Base-by-base conservation (phyloP, 2,888 invertebrate species). In the Ophion costatus region DNA sequence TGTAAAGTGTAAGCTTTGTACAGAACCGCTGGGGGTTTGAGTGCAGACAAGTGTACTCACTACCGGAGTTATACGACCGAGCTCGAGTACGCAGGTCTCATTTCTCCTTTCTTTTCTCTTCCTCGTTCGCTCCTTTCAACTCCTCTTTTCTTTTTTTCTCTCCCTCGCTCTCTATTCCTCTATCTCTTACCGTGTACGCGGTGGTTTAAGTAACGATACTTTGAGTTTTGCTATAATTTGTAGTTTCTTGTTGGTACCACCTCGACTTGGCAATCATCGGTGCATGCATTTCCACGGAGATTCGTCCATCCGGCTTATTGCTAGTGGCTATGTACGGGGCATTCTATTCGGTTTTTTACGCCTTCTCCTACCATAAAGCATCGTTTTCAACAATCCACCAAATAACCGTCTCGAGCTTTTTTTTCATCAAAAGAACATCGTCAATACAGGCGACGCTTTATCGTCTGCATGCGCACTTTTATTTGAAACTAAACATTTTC, bases 151-250 rank as follows among this genome's bases (percentile, higher is more conserved):
- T 38, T 4, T 66, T 63, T 20, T 29, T 75, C 11, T 29, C 14
- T 63, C 9, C 24, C 24, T 64, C 22, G 24, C 29, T 63, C 51
- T 63, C 51, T 51, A 6, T 66, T 20, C 38, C 38, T 38, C 38
- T 38, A 14, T 38, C 17, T 38, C 5, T 61, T 74, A 24, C 38
- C 24, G 17, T 64, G 51, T 63, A 42, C 61, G 24, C 57, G n/a
- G 63, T 29, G 56, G 51, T 73, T 57, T 61, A 51, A 59, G 61
- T 61, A 67, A 80, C 61, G 67, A 80, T 67, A 77, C 61, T 80
- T 73, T 56, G 33, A 76, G 76, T 73, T 80, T 80, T 29, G 7
- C 61, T 38, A 33, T 61, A 56, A 80, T 73, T 73, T 73, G 33
- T 59, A 64, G 73, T 29, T 71, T 75, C 42, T 69, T 56, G n/a